Base-by-base conservation (phyloP, 2,888 invertebrate genomes). In the Clivina fossor region DNA sequence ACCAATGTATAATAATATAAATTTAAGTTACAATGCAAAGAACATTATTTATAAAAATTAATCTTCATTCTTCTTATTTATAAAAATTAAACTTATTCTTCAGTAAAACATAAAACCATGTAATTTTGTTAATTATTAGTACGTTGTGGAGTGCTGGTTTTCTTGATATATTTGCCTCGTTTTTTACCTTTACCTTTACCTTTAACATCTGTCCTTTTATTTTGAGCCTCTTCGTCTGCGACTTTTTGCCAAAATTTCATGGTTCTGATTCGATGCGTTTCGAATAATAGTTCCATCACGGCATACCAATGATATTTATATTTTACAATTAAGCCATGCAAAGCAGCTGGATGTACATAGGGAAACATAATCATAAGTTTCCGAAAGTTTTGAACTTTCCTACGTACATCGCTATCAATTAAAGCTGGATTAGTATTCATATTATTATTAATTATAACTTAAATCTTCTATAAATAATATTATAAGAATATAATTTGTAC, bases 361-460 rank as follows among this genome's bases (percentile, higher is more conserved):
- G 51, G 51, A 33, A 41, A 41, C 15, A 51, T 19, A 8, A 32
- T 3, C 51, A 51, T 51, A 9, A 51, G 15, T 33, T 41, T 33
- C 3, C 33, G 11, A 19, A 51, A 51, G 41, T 33, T 32, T 2
- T 1, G 3, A 4, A 22, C 32, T 20, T n/a, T 11, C 1, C 35
- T 26, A 8, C 51, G 51, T n/a, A 13, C 20, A 18, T 46, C 19
- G 8, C 11, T 11, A 7, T n/a, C n/a, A 40, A n/a, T 30, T 11
- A 24, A 24, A 2, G 26, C 5, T 33, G 5, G 33, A 33, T 8
- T n/a, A 33, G 4, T 9, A n/a, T n/a, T n/a, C n/a, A n/a, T n/a
- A n/a, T n/a, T n/a, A n/a, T n/a, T n/a, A n/a, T n/a, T n/a, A n/a
- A n/a, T n/a, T n/a, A n/a, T n/a, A n/a, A 4, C 11, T 33, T 7